Evolutionary conservation across 2,797 vertebrate species (phyloP).

Genomic region (Trematomus bernacchii): DNA sequence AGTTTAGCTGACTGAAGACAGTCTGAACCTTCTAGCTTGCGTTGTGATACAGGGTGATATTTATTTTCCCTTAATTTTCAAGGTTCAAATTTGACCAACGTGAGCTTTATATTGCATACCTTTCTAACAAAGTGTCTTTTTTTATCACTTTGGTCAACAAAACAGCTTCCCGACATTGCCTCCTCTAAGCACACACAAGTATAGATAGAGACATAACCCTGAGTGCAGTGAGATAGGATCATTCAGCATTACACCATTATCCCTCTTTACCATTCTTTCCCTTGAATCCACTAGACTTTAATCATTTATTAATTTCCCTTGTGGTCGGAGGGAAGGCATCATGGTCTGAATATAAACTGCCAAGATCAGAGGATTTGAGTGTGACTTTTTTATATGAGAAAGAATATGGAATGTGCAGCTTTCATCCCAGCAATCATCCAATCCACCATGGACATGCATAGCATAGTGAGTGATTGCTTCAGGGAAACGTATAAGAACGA

Average conservation of each 20-base stretch:
- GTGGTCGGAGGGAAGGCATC: slow-evolving; percentile 77
- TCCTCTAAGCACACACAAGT: slow-evolving; percentile 42
- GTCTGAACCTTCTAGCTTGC: not conserved
- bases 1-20: not conserved
- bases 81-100: slow-evolving; percentile 26
- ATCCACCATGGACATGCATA: slow-evolving; percentile 67
- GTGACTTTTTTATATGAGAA: slow-evolving; percentile 80
- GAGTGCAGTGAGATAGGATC: slow-evolving; percentile 68
- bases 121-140: slow-evolving; percentile 38
- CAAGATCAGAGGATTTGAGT: slow-evolving; percentile 78
- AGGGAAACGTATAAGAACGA: slow-evolving; percentile 38
- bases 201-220: slow-evolving; percentile 71
- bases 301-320: slow-evolving; percentile 86
- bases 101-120: slow-evolving; percentile 28
- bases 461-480: slow-evolving; percentile 59
- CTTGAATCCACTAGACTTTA: slow-evolving; percentile 79
- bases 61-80: not conserved
- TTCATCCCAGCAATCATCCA: slow-evolving; percentile 74
- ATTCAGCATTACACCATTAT: slow-evolving; percentile 76
- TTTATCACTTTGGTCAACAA: slow-evolving; percentile 67
- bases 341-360: slow-evolving; percentile 79
- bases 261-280: slow-evolving; percentile 78
- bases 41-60: not conserved
- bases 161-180: slow-evolving; percentile 38
- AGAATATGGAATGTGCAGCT: slow-evolving; percentile 77